Evolutionary conservation across 2,797 vertebrate species (phyloP).

Genomic region (Halcyon chelicuti): DNA sequence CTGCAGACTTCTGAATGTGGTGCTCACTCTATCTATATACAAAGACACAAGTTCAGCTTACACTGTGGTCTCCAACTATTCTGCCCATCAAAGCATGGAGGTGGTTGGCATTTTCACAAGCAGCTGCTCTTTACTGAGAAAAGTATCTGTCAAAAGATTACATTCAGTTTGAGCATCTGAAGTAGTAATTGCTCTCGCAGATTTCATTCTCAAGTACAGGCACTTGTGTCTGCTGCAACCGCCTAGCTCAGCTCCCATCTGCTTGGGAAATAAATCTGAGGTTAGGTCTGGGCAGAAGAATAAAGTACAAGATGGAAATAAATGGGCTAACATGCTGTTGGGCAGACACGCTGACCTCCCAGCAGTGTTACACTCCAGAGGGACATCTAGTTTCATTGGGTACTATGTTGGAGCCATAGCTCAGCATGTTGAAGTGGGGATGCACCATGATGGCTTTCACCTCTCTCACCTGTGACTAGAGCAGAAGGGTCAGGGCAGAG

Average conservation of each 20-base stretch:
- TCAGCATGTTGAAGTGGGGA: background rate
- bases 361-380: background rate
- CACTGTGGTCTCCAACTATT: background rate
- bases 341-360: background rate
- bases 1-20: background rate
- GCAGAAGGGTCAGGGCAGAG: background rate
- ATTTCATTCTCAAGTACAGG: background rate
- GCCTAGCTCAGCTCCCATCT: background rate
- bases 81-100: background rate
- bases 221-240: background rate
- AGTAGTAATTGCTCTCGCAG: conserved; percentile 1
- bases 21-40: background rate
- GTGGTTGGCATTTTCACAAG: background rate
- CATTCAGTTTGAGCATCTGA: background rate
- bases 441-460: background rate
- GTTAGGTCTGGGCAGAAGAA: background rate
- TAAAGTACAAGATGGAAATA: background rate
- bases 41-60: background rate
- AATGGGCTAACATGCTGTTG: background rate
- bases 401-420: background rate
- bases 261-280: background rate
- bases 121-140: background rate
- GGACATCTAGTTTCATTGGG: background rate
- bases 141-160: background rate
- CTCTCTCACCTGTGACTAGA: background rate